Base-by-base conservation (phyloP, 2,888 invertebrate species). In the Noctua comes region DNA sequence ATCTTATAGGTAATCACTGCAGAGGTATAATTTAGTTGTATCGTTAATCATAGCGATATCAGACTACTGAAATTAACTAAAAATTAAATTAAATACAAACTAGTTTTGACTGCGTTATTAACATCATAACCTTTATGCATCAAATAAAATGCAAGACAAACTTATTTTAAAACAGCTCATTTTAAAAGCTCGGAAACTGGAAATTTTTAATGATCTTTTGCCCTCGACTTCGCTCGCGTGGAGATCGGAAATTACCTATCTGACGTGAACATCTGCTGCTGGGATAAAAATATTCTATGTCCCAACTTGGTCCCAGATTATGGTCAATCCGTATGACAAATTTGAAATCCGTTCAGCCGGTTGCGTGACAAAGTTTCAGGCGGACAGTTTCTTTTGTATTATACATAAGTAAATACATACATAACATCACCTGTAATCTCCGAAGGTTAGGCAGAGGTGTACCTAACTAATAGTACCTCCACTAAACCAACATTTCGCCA, bases 61-160 rank as follows among this genome's bases (percentile, higher is more conserved):
- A 51, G 48, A 13, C 24, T 48, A 48, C n/a, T 46, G 24, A 77
- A 76, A 24, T 48, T 31, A n/a, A 43, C n/a, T n/a, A 40, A n/a
- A n/a, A n/a, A n/a, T n/a, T n/a, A 77, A 76, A 24, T 48, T 31
- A n/a, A 43, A 18, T n/a, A 40, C n/a, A 31, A 64, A 21, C 21
- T 78, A 46, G 31, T 54, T 36, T 10, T 0, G n/a, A 79, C 27
- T 27, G 68, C 36, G 8, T 27, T 18, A 76, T 62, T 59, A n/a
- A 36, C 1, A 8, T 59, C 0, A 43, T 43, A 43, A 43, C 73
- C 40, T 70, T 16, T 18, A 0, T 6, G 70, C 18, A 21, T 51
- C 18, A 24, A 48, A 18, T 54, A 31, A 18, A 18, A 46, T 66
- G 2, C 16, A 10, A 76, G 2, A 40, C 24, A 48, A 59, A 27